Base-by-base conservation (phyloP, 35 echinoderm and acorn worm species). In the Nesometra sesokonis region DNA sequence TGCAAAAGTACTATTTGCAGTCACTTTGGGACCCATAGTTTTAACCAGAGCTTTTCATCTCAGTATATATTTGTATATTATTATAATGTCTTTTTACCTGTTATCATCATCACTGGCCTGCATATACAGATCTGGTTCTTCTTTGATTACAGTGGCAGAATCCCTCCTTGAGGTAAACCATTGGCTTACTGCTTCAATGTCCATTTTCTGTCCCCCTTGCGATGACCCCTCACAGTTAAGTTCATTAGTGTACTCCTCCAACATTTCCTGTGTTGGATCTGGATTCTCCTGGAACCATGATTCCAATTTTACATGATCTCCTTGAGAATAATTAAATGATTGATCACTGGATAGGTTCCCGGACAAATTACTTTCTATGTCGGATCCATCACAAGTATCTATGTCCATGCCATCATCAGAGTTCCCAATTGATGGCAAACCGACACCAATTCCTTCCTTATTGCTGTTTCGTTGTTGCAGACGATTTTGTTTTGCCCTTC, bases 401-500 rank as follows among this genome's bases (percentile, higher is more conserved):
- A 27, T 36, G 3, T 29, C 32, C 37, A 37, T 37, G 35, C 34
- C 3, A 11, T 29, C 37, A 7, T 35, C n/a, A 5, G 81, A 83
- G 29, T 17, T 37, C 9, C n/a, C 9, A 13, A 67, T 19, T 5
- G 81, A 36, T 2, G 3, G 34, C 34, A 38, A 37, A 3, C 32
- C 31, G 31, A 33, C 35, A 31, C 0, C n/a, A 36, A 23, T 36
- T 0, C 33, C n/a, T 37, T 83, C 37, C n/a, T 83, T 38, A 39
- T 38, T 35, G 21, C 23, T 30, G 38, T 39, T 36, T 35, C 34
- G 37, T 38, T 37, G 33, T 82, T 21, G 19, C 0, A 11, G 40
- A 39, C 88, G 82, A 82, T 82, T 84, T 82, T 34, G 83, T 89
- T 99, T 99, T 5, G 96, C 96, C 32, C 96, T 90, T 0, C 93